Base-by-base conservation (phyloP, 2,888 invertebrate species). In the Agriotes lineatus region DNA sequence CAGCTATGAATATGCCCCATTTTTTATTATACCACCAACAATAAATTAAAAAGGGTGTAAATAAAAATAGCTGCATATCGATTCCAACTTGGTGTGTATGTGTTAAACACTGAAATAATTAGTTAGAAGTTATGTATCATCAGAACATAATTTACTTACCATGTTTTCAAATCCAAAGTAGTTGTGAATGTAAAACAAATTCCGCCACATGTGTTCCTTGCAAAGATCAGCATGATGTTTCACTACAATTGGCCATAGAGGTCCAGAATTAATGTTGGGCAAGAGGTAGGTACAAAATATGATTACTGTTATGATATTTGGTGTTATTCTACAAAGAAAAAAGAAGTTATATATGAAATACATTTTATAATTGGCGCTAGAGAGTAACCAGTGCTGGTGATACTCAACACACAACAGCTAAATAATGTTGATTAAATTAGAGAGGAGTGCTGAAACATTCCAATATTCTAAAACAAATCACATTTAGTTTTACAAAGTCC, bases 41-140 rank as follows among this genome's bases (percentile, higher is more conserved):
- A 61, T 84, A 82, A 3, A 89, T 86, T 76, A 90, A 82, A 1
- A 89, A 59, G 0, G 90, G 90, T 0, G 90, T 89, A 20, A 89
- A 77, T 0, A 86, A 81, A 77, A 90, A 91, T 18, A 91, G 80
- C 80, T 91, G 90, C 33, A 90, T 90, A 76, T 91, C 91, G 73
- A 90, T 91, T 56, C 90, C 90, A 62, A 90, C 77, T 77, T 91
- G 91, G 80, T 91, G 91, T 0, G 90, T 91, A 72, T 91, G 90
- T 0, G 90, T 90, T 20, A 90, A 81, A 76, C 66, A 54, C 65
- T 65, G 19, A 12, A 68, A 58, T 44, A 37, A 25, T 14, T 14
- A 65, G 52, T 14, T 14, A 65, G 52, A 25, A 5, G 7, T 25
- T 25, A 25, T 25, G 25, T 25, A n/a, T n/a, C n/a, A n/a, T n/a